Conservation (phyloP, 2,888 invertebrate species). For the Pristionchus exspectatus region DNA sequence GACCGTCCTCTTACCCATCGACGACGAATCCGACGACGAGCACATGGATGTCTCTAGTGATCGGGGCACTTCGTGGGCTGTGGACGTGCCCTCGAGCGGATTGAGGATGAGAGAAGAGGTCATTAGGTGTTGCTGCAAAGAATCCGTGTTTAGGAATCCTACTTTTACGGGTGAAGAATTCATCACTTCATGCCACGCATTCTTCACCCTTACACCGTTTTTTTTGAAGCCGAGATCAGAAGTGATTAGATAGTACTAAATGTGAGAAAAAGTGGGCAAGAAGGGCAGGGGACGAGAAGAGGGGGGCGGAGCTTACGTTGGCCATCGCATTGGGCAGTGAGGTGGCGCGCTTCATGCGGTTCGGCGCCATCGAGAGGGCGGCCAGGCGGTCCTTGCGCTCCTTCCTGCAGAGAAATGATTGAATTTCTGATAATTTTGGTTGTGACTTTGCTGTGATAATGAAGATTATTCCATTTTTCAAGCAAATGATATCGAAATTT, state of each 20-base stretch:
- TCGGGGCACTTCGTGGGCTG: constrained; percentile 47
- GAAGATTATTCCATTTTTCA: no score
- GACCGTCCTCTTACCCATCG: constrained; percentile 62
- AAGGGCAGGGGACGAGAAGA: not conserved
- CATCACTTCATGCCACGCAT: no score
- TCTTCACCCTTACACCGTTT: no score
- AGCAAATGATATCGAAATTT: not conserved
- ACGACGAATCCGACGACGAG: constrained; percentile 64
- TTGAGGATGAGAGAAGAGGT: constrained; percentile 44
- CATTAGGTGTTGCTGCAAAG: constrained; percentile 50
- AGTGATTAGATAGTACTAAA: no score
- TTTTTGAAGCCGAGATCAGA: not conserved
- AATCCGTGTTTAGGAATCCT: not conserved
- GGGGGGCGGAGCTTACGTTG: constrained; percentile 53
- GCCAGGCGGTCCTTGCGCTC: constrained; percentile 68
- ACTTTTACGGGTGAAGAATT: not conserved
- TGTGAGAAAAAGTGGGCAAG: no score
- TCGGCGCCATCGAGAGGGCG: constrained; percentile 67
- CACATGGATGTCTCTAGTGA: constrained; percentile 61
- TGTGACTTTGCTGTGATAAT: not conserved
- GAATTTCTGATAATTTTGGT: not conserved
- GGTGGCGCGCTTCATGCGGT: constrained; percentile 76
- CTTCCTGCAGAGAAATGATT: constrained; percentile 60
- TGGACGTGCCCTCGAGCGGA: constrained; percentile 46
- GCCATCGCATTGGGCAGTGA: constrained; percentile 76